A percentile compares a stretch with the other conserved stretches of the same genome.
These are phyloP conservation scores for Drosophila varians DNA, from an alignment of 1,140 invertebrate species.

Conservation along the genomic window DNA sequence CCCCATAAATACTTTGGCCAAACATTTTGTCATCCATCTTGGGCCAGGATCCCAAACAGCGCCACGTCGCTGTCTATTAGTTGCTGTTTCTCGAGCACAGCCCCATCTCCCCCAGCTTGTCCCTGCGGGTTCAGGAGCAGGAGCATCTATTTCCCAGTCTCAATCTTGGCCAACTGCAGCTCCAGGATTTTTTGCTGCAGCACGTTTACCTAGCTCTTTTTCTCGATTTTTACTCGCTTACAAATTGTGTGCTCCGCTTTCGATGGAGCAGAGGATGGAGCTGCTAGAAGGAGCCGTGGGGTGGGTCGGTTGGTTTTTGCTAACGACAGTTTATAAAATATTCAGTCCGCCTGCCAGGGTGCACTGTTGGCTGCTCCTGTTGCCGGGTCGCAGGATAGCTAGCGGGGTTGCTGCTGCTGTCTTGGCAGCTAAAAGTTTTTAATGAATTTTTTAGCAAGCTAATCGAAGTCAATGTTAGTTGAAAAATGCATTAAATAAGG, in stretches of 20 bases:
- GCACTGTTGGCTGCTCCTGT: slow-evolving; percentile 10
- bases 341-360: slow-evolving; percentile 58
- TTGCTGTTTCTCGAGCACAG: slow-evolving; percentile 8
- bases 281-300: not conserved
- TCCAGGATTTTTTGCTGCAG: slow-evolving; percentile 26
- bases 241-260: slow-evolving; percentile 67
- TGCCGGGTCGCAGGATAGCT: slow-evolving; percentile 19
- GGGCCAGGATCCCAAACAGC: slow-evolving; percentile 38
- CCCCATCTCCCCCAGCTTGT: not conserved
- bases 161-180: slow-evolving; percentile 56
- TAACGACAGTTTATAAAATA: slow-evolving; percentile 82
- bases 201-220: slow-evolving; percentile 50
- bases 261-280: not conserved
- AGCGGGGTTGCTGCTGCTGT: slow-evolving; percentile 18
- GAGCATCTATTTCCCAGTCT: slow-evolving; percentile 64
- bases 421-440: slow-evolving; percentile 77
- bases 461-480: slow-evolving; percentile 77
- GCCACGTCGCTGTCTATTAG: slow-evolving; percentile 51
- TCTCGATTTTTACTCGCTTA: slow-evolving; percentile 40
- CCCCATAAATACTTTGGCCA: slow-evolving; percentile 62
- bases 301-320: slow-evolving; percentile 29
- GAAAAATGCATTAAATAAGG: slow-evolving; percentile 73
- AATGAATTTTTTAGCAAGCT: slow-evolving; percentile 80
- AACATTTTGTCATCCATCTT: slow-evolving; percentile 72
- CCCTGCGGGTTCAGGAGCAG: slow-evolving; percentile 74